Conservation (phyloP, 2,113 vertebrate genomes). For the Phyllopteryx taeniolatus region DNA sequence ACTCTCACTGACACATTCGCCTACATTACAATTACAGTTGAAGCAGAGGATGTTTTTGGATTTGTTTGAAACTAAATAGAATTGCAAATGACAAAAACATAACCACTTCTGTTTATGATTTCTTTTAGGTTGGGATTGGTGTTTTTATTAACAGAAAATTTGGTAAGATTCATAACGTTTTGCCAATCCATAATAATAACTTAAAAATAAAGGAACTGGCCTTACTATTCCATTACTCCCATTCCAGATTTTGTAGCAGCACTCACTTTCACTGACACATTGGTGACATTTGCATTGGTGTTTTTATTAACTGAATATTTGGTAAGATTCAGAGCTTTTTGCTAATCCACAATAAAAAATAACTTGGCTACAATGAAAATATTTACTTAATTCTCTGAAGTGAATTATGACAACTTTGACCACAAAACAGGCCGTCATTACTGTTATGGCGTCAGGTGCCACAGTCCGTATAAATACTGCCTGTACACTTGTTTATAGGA, state of each 20-base stretch:
- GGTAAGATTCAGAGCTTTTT: conserved; percentile 91
- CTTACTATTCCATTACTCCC: no score
- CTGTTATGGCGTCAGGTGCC: conserved; percentile 99
- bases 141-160: conserved; percentile 85
- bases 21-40: conserved; percentile 28
- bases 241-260: no score
- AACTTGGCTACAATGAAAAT: conserved; percentile 96
- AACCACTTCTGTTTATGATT: conserved; percentile 77
- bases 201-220: no score
- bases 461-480: conserved; percentile 95
- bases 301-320: conserved; percentile 86
- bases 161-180: conserved; percentile 69
- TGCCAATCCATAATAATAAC: no score
- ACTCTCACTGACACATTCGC: conserved; percentile 55
- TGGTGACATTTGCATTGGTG: conserved; percentile 67
- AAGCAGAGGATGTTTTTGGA: conserved; percentile 84
- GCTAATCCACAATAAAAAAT: conserved; percentile 99
- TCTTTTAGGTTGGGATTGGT: conserved; percentile 35
- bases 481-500: conserved; percentile 98
- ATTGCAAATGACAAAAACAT: conserved; percentile 80
- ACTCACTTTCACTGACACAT: no score
- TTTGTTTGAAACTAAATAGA: conserved; percentile 89
- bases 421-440: conserved; percentile 96
- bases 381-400: conserved; percentile 98
- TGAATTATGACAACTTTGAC: conserved; percentile 98